Base-by-base conservation (phyloP, 2,113 vertebrate genomes). In the Platichthys flesus region DNA sequence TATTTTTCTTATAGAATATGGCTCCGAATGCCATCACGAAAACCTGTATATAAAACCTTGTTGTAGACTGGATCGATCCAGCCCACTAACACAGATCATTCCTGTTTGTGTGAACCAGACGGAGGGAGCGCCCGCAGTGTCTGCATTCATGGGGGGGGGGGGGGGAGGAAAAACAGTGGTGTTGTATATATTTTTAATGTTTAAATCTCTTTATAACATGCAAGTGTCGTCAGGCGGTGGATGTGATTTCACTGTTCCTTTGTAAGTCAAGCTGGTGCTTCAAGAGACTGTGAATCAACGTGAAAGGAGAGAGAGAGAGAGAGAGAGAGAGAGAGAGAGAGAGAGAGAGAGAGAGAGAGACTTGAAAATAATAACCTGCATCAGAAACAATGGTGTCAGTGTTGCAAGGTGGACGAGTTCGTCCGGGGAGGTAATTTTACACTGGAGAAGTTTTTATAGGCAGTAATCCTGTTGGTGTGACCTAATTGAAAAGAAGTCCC, bases 181-280 rank as follows among this genome's bases (percentile, higher is more conserved):
- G 65, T 72, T 89, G 91, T 92, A 89, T 78, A 92, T 91, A 91
- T 89, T 89, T 75, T 80, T 88, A 81, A 88, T 90, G 82, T 87
- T 85, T 37, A 84, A 81, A 79, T 86, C 82, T 89, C 79, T 88
- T 80, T 80, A 60, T 78, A 83, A 88, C 78, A 78, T 87, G 76
- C 79, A 82, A 77, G 67, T 83, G 84, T 86, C 62, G 73, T 74
- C 68, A 49, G 83, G 84, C 74, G 68, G 82, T 89, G 79, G 83
- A 85, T 84, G 71, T 68, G 64, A 78, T 62, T 67, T 75, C 35
- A 37, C 83, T 78, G 83, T 88, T 71, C 64, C 45, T 68, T 63
- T 68, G 73, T 64, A 42, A 68, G 67, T 64, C 59, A 82, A 23
- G 64, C 45, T 37, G 31, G 81, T 80, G 72, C 78, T 85, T 79